Conservation (phyloP, 2,113 vertebrate genomes). For the Corythornis madagascariensis region DNA sequence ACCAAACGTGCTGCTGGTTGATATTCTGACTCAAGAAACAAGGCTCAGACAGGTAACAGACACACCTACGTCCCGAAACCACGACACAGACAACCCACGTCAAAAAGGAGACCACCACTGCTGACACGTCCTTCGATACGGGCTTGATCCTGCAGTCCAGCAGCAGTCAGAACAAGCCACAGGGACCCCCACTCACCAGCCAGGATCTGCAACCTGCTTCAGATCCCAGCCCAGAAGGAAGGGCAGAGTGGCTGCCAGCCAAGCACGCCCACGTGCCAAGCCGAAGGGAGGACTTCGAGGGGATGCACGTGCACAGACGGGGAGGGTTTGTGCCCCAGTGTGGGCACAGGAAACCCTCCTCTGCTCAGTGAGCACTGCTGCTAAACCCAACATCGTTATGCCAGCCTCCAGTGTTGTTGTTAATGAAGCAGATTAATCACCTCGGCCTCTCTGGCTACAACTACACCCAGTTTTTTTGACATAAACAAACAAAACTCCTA, state of each 20-base stretch:
- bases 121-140: fast-evolving
- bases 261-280: neutral
- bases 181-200: neutral
- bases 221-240: neutral
- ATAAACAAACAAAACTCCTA: neutral
- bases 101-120: neutral
- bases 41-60: neutral
- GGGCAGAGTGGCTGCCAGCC: neutral
- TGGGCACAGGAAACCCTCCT: slow-evolving; percentile 7
- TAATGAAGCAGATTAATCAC: neutral
- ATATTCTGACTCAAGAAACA: neutral
- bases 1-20: neutral
- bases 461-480: neutral
- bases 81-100: neutral
- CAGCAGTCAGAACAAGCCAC: neutral
- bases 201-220: neutral
- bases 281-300: neutral
- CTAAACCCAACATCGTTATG: neutral
- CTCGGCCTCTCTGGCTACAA: neutral
- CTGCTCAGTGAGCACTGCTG: neutral
- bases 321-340: neutral
- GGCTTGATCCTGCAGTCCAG: neutral
- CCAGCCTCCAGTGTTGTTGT: neutral
- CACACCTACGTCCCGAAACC: neutral
- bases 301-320: neutral